Evolutionary conservation across 2,888 invertebrate species (phyloP).

Genomic region (Ophion obscuratus): DNA sequence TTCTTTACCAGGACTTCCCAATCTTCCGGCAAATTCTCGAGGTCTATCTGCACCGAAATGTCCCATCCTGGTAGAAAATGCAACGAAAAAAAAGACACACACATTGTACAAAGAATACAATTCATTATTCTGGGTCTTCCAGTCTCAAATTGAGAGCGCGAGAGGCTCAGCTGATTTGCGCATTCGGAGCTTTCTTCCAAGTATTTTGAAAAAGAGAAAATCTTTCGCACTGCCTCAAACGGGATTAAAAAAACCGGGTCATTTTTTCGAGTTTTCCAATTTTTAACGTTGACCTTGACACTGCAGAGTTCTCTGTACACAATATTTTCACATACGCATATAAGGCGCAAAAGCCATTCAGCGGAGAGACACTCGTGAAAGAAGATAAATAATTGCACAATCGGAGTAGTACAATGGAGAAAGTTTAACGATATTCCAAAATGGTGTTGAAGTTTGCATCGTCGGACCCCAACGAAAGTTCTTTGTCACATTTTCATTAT

Average conservation of each 20-base stretch:
- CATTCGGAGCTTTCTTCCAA: neutral
- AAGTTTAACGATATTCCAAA: neutral
- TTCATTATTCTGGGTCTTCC: neutral
- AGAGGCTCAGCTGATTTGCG: neutral
- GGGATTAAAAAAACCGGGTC: neutral
- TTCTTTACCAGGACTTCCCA: conserved; percentile 96
- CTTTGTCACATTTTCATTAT: too few relatives aligned
- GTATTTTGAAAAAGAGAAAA: neutral
- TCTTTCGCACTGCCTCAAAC: neutral
- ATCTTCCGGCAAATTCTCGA: conserved; percentile 95
- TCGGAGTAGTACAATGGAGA: neutral
- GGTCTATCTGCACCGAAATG: conserved; percentile 96
- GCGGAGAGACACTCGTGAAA: neutral
- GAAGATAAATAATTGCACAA: neutral
- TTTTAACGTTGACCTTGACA: neutral
- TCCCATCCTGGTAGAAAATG: conserved; percentile 90
- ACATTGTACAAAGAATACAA: neutral
- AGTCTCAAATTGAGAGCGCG: neutral
- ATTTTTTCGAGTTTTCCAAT: neutral
- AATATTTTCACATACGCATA: neutral
- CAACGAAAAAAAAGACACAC: conserved; percentile 27
- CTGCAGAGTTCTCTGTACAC: neutral
- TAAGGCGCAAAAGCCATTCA: neutral
- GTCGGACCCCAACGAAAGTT: too few relatives aligned
- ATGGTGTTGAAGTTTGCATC: too few relatives aligned